Conservation (phyloP, 2,113 vertebrate species). For the Neotoma lepida region DNA sequence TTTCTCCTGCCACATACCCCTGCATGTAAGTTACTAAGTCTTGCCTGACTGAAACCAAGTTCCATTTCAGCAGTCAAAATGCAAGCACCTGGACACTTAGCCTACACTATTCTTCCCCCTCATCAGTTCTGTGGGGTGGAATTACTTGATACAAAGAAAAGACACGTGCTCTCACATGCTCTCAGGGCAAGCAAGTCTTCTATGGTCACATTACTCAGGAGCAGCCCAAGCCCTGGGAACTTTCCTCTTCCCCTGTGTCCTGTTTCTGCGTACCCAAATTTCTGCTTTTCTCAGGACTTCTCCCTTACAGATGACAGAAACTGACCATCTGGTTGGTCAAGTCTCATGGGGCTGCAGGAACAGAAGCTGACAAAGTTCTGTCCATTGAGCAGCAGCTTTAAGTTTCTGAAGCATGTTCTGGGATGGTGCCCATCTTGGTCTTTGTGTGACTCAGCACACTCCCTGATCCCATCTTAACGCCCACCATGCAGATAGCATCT, state of each 20-base stretch:
- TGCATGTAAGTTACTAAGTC: background rate
- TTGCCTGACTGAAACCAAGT: background rate
- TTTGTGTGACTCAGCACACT: background rate
- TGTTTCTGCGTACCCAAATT: background rate
- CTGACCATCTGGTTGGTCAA: too few species aligned
- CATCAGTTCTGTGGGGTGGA: background rate
- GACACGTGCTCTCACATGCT: background rate
- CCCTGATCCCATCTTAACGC: background rate
- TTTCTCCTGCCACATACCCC: background rate
- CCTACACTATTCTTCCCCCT: fast-evolving
- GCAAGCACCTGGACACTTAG: fast-evolving
- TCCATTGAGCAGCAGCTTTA: background rate
- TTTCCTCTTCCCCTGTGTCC: background rate
- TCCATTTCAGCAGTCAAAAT: background rate
- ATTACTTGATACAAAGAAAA: background rate
- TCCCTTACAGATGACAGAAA: background rate
- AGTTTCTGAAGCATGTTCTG: background rate
- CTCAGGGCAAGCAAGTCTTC: background rate
- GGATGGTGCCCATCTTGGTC: fast-evolving
- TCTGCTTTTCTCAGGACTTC: background rate
- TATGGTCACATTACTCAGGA: fast-evolving
- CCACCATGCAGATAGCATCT: background rate
- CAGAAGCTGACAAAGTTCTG: background rate
- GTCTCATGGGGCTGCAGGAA: background rate
- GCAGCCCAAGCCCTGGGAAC: fast-evolving